Evolutionary conservation across 2,113 vertebrate genomes (phyloP).

Genomic region (Serinus canaria): DNA sequence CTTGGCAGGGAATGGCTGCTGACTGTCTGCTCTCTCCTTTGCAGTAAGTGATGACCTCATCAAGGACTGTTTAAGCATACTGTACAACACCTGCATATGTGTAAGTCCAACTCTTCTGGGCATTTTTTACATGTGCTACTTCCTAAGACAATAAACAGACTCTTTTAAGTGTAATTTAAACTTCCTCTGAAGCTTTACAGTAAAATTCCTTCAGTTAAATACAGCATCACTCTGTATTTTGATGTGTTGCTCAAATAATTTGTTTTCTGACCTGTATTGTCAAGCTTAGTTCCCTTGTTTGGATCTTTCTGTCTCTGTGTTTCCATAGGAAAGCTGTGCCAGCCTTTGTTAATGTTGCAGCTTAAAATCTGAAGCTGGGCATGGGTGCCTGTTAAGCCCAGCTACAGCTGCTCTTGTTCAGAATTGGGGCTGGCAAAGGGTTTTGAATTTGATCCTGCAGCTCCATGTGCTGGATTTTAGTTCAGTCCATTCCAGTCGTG

Average conservation of each 20-base stretch:
- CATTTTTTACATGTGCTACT: background rate
- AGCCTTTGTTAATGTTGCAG: background rate
- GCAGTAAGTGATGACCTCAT: conserved; percentile 93
- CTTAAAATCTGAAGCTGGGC: background rate
- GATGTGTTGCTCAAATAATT: background rate
- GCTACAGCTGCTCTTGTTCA: background rate
- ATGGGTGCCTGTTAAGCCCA: background rate
- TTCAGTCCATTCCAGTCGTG: background rate
- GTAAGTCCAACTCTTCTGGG: conserved; percentile 75
- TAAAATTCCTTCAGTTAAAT: background rate
- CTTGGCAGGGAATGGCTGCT: background rate
- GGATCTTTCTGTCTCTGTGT: background rate
- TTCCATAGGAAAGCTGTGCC: background rate
- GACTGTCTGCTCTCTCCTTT: conserved; percentile 43
- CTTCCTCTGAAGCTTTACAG: background rate
- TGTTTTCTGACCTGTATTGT: background rate
- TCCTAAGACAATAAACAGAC: background rate
- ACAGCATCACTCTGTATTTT: background rate
- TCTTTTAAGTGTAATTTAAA: background rate
- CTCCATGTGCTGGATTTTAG: background rate
- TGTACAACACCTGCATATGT: conserved; percentile 96
- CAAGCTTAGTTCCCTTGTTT: background rate
- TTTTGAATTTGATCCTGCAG: background rate
- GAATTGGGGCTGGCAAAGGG: background rate
- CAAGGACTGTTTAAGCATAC: conserved; percentile 93